phyloP scores from a whole-genome alignment of 2,797 vertebrate genomes.

The Cryptoprocta ferox region DNA sequence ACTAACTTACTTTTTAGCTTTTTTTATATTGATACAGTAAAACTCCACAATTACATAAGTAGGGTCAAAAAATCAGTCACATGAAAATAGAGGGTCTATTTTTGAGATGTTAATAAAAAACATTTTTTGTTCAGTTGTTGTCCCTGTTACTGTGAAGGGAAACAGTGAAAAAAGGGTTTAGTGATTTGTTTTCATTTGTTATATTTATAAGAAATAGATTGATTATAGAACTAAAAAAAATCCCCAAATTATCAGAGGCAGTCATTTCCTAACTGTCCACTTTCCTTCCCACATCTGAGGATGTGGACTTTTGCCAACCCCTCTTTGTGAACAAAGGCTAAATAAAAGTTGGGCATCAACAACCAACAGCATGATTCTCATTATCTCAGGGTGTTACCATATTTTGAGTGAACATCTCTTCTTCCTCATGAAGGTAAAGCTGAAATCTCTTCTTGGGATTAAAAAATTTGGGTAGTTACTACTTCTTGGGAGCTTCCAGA shows the following conservation, averaged over 20 bases:
- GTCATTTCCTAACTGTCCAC: not conserved
- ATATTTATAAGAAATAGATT: not conserved
- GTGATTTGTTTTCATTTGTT: slow-evolving; percentile 7
- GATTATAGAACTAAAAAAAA: not conserved
- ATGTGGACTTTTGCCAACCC: not conserved
- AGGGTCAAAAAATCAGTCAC: not conserved
- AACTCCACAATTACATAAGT: not conserved
- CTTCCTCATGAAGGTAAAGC: not conserved
- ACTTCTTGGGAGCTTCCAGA: not conserved
- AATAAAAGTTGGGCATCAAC: not conserved
- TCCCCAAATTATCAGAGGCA: not conserved
- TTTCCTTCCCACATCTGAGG: not conserved
- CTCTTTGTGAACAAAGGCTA: not conserved
- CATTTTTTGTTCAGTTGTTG: not conserved
- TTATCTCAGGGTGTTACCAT: not conserved
- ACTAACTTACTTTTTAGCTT: not conserved
- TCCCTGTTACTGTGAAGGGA: not conserved
- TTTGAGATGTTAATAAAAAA: slow-evolving; percentile 14
- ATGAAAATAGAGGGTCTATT: not conserved
- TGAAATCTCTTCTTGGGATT: not conserved
- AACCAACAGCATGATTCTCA: not conserved
- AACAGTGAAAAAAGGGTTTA: not conserved
- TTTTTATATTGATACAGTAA: not conserved
- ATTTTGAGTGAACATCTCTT: slow-evolving; percentile 5
- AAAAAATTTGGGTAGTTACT: not conserved